Conservation (phyloP, 2,888 invertebrate genomes). For the Sturmia bella region DNA sequence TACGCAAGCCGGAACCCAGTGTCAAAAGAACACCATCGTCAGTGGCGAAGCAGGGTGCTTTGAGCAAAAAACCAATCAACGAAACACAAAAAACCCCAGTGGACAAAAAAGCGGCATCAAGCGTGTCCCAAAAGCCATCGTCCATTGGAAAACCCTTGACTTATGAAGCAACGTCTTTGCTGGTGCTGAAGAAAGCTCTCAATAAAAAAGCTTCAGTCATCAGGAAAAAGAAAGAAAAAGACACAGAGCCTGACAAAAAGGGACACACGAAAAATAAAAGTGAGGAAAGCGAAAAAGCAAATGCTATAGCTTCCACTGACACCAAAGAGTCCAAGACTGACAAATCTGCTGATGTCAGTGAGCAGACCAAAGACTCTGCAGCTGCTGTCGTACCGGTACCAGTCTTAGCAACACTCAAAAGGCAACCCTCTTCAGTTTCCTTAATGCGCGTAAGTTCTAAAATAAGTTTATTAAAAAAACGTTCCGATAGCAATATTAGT, state of each 20-base stretch:
- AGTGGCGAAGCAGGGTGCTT: constrained; percentile 66
- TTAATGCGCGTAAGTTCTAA: constrained; percentile 79
- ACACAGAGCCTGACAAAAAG: constrained; percentile 25
- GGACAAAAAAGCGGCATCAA: constrained; percentile 70
- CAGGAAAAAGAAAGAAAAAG: constrained; percentile 21
- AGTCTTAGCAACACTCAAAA: constrained; percentile 69
- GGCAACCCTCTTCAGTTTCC: constrained; percentile 77
- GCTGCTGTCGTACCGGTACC: constrained; percentile 63
- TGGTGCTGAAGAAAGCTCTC: constrained; percentile 58
- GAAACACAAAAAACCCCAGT: constrained; percentile 55
- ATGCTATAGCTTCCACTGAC: not conserved
- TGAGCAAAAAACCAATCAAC: constrained; percentile 63
- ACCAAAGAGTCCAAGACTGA: constrained; percentile 35
- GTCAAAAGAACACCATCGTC: constrained; percentile 72
- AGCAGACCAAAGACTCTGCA: constrained; percentile 23
- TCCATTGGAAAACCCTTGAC: constrained; percentile 48
- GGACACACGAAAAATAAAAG: constrained; percentile 6
- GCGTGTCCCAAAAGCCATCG: constrained; percentile 61
- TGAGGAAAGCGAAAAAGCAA: not conserved
- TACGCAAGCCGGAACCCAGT: constrained; percentile 71
- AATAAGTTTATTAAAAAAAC: constrained; percentile 77
- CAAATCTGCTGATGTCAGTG: constrained; percentile 2
- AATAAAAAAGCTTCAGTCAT: constrained; percentile 41
- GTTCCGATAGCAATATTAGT: constrained; percentile 78
- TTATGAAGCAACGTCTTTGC: constrained; percentile 61